These are phyloP conservation scores for Hestina assimilis DNA, from an alignment of 1,140 invertebrate genomes.

Conservation along the genomic window DNA sequence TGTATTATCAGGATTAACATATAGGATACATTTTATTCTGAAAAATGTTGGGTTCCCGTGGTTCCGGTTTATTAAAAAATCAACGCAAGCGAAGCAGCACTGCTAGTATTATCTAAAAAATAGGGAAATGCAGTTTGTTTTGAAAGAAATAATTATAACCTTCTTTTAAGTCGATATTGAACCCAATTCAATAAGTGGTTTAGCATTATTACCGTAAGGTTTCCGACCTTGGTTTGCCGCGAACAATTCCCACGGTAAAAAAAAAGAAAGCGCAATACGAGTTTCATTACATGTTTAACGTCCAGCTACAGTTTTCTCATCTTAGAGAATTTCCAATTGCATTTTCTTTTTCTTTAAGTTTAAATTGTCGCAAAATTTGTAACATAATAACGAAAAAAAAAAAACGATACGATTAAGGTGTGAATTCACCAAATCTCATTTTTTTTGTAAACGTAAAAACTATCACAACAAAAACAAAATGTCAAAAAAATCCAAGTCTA, in stretches of 20 bases:
- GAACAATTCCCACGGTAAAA: constrained; percentile 23
- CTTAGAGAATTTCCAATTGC: constrained; percentile 5
- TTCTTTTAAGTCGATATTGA: background rate
- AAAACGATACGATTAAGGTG: too few relatives aligned
- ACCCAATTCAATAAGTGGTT: constrained; percentile 19
- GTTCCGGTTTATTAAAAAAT: background rate
- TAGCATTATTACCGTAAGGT: constrained; percentile 21
- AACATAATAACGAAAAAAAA: too few relatives aligned
- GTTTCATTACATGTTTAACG: background rate
- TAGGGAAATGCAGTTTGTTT: background rate
- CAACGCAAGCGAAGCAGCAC: background rate
- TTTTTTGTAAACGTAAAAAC: too few relatives aligned
- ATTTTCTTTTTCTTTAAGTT: constrained; percentile 8
- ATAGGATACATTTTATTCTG: too few relatives aligned
- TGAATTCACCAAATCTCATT: too few relatives aligned
- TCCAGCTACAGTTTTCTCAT: constrained; percentile 7
- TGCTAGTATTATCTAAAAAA: background rate
- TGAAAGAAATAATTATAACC: background rate
- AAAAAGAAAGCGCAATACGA: constrained; percentile 20
- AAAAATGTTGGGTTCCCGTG: background rate
- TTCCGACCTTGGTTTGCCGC: constrained; percentile 22
- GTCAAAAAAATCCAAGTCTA: too few relatives aligned
- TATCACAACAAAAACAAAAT: too few relatives aligned
- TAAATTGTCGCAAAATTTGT: too few relatives aligned
- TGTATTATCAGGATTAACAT: too few relatives aligned